Base-by-base conservation (phyloP, 1,140 invertebrate species). In the Pseudomyrmex cubaensis region DNA sequence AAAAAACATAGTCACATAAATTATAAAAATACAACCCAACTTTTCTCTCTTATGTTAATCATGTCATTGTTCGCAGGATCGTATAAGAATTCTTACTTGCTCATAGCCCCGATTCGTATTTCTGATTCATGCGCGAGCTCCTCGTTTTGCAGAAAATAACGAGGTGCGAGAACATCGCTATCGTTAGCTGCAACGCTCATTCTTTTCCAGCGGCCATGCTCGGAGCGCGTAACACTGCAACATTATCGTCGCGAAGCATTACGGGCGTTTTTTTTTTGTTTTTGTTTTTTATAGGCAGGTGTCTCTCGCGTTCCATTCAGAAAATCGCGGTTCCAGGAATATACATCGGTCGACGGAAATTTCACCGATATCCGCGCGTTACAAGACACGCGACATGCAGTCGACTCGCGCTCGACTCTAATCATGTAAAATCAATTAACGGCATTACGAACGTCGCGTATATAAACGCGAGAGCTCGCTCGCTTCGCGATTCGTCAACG, bases 81-180 rank as follows among this genome's bases (percentile, higher is more conserved):
- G 61, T 66, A 48, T 35, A 35, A 35, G 61, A 72, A 80, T 72
- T 80, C 66, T 80, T 35, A 59, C 54, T 80, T 15, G 17, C 52
- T 70, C 52, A 57, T 25, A 3, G 66, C 76, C 7, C 5, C 63
- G 73, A 80, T 84, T 84, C 82, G 75, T 84, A 78, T 84, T 84
- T 84, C 75, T 70, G 83, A 84, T 80, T 84, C 83, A 84, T 67
- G 76, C 66, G 57, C 74, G 73, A 57, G 70, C 82, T 78, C 59
- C 83, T 80, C 83, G 35, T 84, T 82, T 83, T 77, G 64, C 64
- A 35, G 76, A 61, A 61, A 84, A 84, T 84, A 84, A 84, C 66
- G 83, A 84, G 72, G 76, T 15, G 46, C 83, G 54, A 70, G 75
- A 72, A 70, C 74, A 78, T 76, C 52, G 82, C 73, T 83, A 83